Base-by-base conservation (phyloP, 2,113 vertebrate species). In the Ellobius talpinus region DNA sequence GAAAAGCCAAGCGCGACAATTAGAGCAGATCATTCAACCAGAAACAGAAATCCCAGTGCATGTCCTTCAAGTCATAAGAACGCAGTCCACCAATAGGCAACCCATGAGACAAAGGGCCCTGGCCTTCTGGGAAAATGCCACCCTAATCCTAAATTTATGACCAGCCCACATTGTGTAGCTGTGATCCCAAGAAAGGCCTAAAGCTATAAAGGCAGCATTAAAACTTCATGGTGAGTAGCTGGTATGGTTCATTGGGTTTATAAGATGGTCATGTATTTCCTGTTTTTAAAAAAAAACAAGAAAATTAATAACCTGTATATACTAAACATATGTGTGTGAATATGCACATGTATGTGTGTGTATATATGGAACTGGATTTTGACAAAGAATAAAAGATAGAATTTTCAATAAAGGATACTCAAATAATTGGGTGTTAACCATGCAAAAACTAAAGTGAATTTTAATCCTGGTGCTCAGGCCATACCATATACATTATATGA, bases 231-330 rank as follows among this genome's bases (percentile, higher is more conserved):
- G 33, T 63, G 10, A 82, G 17, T n/a, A 55, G 21, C 9, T 13
- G 47, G 52, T 74, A 29, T 17, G 65, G 24, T 42, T 65, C 55
- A 23, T 19, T 86, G 45, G 55, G n/a, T 55, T 96, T 92, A 78
- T 58, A 74, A 94, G 11, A 73, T 10, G 24, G 19, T 16, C 78
- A 36, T 29, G 14, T 86, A 33, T 73, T 74, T 93, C 50, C 31
- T 66, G 31, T 91, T 70, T 63, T 88, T 45, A 4, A 86, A 90
- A 4, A 86, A 90, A 73, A 88, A 29, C 21, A 94, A 91, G n/a
- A 74, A 88, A 42, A 58, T 23, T 29, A 87, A 73, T 63, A 29
- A 45, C 29, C 10, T 45, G 24, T 33, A 31, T 50, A 72, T 92
- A 84, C 72, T 33, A 61, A 1, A 19, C 24, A n/a, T 36, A n/a